Evolutionary conservation across 1,140 invertebrate genomes (phyloP).

Genomic region (Rhynchophorus ferrugineus): DNA sequence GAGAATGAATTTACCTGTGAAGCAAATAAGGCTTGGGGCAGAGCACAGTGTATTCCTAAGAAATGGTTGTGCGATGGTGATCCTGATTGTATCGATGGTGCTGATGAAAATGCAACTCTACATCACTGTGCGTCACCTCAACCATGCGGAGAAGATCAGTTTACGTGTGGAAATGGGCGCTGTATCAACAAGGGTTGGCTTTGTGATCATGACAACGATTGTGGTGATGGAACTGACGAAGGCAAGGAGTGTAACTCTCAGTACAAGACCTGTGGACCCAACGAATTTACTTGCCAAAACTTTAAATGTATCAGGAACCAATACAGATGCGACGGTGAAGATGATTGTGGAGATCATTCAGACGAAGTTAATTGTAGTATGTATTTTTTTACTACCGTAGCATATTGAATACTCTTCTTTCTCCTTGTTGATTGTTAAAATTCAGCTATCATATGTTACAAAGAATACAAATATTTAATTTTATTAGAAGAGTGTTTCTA

Average conservation of each 20-base stretch:
- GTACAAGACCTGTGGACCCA: slow-evolving; percentile 68
- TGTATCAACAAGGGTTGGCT: slow-evolving; percentile 72
- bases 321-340: slow-evolving; percentile 84
- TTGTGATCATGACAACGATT: slow-evolving; percentile 89
- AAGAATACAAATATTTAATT: too few relatives aligned
- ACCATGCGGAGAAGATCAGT: slow-evolving; percentile 80
- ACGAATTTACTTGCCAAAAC: slow-evolving; percentile 89
- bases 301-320: slow-evolving; percentile 87
- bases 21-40: slow-evolving; percentile 83
- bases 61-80: slow-evolving; percentile 95
- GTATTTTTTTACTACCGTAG: slow-evolving; percentile 34
- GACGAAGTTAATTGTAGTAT: slow-evolving; percentile 73
- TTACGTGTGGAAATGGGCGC: slow-evolving; percentile 81
- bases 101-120: slow-evolving; percentile 85
- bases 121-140: slow-evolving; percentile 73
- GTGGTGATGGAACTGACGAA: slow-evolving; percentile 88
- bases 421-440: too few relatives aligned
- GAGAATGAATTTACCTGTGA: slow-evolving; percentile 87
- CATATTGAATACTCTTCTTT: too few relatives aligned
- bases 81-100: slow-evolving; percentile 91
- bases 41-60: slow-evolving; percentile 86
- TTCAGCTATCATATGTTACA: too few relatives aligned
- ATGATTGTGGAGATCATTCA: slow-evolving; percentile 85
- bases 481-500: too few relatives aligned
- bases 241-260: slow-evolving; percentile 78